phyloP scores from a whole-genome alignment of 2,113 vertebrate species.

The Piaya cayana region DNA sequence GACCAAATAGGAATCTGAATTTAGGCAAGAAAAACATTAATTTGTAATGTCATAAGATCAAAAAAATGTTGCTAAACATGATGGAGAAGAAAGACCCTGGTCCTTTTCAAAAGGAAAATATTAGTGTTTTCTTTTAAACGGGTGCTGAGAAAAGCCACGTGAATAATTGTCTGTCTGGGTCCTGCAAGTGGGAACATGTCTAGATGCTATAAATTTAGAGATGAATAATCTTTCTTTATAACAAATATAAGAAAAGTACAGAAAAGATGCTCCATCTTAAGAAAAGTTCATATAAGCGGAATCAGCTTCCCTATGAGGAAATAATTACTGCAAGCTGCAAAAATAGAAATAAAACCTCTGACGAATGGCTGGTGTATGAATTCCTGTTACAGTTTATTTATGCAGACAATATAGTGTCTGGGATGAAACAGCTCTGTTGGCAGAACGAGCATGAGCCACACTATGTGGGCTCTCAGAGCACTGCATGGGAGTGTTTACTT shows the following conservation, averaged over 20 bases:
- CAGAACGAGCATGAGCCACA: slow-evolving; percentile 66
- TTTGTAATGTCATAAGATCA: background rate
- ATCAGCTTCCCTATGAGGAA: slow-evolving; percentile 67
- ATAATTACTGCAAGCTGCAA: slow-evolving; percentile 66
- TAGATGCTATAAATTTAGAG: slow-evolving; percentile 64
- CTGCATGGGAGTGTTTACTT: slow-evolving; percentile 71
- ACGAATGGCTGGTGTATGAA: slow-evolving; percentile 61
- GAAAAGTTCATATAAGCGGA: slow-evolving; percentile 66
- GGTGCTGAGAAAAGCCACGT: background rate
- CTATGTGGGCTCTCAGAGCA: slow-evolving; percentile 65
- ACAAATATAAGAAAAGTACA: slow-evolving; percentile 49
- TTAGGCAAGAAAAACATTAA: background rate
- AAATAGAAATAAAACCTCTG: slow-evolving; percentile 68
- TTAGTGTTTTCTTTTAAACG: background rate
- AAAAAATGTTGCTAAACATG: background rate
- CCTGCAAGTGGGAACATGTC: slow-evolving; percentile 56
- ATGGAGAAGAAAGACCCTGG: background rate
- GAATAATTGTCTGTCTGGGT: slow-evolving; percentile 54
- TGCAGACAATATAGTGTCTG: slow-evolving; percentile 72
- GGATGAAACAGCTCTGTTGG: slow-evolving; percentile 67
- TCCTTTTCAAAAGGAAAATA: background rate
- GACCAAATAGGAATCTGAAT: background rate
- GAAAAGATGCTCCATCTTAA: slow-evolving; percentile 57
- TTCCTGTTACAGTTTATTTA: slow-evolving; percentile 69
- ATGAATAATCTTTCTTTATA: slow-evolving; percentile 63